Percentiles rank a stretch among this genome's conserved stretches.
phyloP scores from a whole-genome alignment of 1,140 invertebrate genomes.

The Hylaeus volcanicus region DNA sequence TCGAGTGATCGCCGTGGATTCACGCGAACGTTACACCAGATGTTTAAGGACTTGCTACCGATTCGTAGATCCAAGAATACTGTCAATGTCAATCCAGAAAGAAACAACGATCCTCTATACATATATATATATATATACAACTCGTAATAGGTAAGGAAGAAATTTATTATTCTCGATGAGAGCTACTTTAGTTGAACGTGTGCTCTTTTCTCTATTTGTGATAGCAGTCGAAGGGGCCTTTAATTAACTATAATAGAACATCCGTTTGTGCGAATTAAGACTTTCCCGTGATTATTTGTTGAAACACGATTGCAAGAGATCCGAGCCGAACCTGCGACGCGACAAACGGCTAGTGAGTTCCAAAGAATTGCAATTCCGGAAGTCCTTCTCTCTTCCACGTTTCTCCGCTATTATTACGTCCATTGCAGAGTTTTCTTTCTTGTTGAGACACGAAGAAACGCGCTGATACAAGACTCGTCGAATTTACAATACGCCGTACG shows the following conservation, averaged over 20 bases:
- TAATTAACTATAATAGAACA: slow-evolving; percentile 49
- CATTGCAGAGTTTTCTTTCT: slow-evolving; percentile 43
- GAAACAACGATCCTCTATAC: slow-evolving; percentile 42
- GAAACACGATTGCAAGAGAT: slow-evolving; percentile 38
- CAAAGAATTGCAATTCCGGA: slow-evolving; percentile 58
- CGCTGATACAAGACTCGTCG: slow-evolving; percentile 10
- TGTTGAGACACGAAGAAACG: neutral
- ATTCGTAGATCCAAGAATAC: slow-evolving; percentile 27
- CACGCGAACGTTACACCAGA: neutral
- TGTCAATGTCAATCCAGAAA: slow-evolving; percentile 46
- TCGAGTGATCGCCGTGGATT: neutral
- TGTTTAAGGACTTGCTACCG: slow-evolving; percentile 5
- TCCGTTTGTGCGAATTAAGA: slow-evolving; percentile 50
- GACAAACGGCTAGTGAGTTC: slow-evolving; percentile 63
- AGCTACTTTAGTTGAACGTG: slow-evolving; percentile 43
- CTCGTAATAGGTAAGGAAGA: slow-evolving; percentile 23
- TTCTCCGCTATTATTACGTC: slow-evolving; percentile 35
- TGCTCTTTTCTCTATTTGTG: slow-evolving; percentile 54
- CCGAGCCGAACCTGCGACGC: slow-evolving; percentile 54
- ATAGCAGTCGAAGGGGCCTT: slow-evolving; percentile 62
- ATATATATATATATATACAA: slow-evolving; percentile 17
- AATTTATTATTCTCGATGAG: slow-evolving; percentile 42
- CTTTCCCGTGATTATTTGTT: slow-evolving; percentile 40
- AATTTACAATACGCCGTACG: neutral
- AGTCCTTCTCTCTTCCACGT: slow-evolving; percentile 43